Base-by-base conservation (phyloP, 2,888 invertebrate genomes). In the Himalopsyche anomala region DNA sequence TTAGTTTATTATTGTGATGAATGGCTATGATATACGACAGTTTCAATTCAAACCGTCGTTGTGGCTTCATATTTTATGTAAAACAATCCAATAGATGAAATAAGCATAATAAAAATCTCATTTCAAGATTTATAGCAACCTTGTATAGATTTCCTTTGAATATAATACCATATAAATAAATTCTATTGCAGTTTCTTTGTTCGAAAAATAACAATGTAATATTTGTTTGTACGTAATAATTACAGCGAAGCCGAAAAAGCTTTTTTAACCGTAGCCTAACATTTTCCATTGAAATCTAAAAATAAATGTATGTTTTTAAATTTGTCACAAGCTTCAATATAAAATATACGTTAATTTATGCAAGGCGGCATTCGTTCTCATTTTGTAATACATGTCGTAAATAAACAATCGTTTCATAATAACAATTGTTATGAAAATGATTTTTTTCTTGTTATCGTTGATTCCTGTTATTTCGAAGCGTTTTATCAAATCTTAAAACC, bases 401-500 rank as follows among this genome's bases (percentile, higher is more conserved):
- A 36, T 36, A 38, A 15, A 74, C 28, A 62, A 62, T 19, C 62
- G 62, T 38, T 74, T 74, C 5, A 74, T 38, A 74, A 74, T 2
- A 38, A 4, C 38, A 36, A 36, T 11, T 38, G 38, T 36, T 36
- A 36, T 36, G 36, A 15, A 74, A 74, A 36, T 28, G 5, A 5
- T 12, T 38, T 2, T 74, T 74, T 74, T 38, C 36, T 74, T 6
- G 11, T 11, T 74, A 74, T 74, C 12, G n/a, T n/a, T 36, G 12
- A 55, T 55, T 54, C 17, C 6, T 55, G 11, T 12, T 45, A 19
- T 8, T 83, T 83, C 28, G 36, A 12, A 54, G n/a, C 15, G n/a
- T n/a, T 38, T 11, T 80, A n/a, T 84, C 84, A 84, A 80, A 84
- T 54, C 84, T 80, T 80, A 79, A 84, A 83, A 74, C 83, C 83